Percentiles rank a stretch among this genome's conserved stretches.
phyloP scores from a whole-genome alignment of 2,797 vertebrate species.

The Nyctalus aviator region DNA sequence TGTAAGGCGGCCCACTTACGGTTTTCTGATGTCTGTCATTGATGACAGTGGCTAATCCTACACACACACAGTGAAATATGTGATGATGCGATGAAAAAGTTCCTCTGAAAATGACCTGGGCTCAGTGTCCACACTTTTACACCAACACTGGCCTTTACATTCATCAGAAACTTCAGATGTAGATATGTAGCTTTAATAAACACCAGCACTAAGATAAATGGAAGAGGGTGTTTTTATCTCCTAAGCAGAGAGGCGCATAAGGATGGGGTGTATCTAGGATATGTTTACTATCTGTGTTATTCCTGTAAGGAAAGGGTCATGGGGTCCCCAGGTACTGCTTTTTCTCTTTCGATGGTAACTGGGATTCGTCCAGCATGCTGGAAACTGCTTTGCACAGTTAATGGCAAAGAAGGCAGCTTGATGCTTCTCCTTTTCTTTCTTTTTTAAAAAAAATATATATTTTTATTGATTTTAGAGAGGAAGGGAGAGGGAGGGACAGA shows the following conservation, averaged over 20 bases:
- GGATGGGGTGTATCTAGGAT: too few species aligned
- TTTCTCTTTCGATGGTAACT: not conserved
- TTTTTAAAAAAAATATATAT: not conserved
- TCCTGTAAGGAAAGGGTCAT: not conserved
- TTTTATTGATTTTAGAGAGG: not conserved
- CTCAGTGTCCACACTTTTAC: not conserved
- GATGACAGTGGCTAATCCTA: not conserved
- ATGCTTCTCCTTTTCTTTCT: not conserved
- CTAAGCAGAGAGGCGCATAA: not conserved
- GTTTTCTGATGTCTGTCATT: not conserved
- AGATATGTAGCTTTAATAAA: not conserved
- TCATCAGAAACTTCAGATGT: not conserved
- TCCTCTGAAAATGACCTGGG: not conserved
- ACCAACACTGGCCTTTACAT: not conserved
- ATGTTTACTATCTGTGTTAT: not conserved
- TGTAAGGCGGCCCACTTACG: not conserved
- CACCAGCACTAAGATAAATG: not conserved
- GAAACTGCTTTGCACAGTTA: not conserved
- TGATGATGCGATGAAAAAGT: not conserved
- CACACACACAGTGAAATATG: not conserved
- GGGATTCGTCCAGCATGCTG: not conserved
- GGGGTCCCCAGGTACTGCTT: rapidly evolving
- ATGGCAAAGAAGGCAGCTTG: not conserved
- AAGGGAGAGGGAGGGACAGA: too few species aligned
- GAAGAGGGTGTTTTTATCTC: not conserved